Conservation (phyloP, 2,113 vertebrate genomes). For the Saccopteryx leptura region DNA sequence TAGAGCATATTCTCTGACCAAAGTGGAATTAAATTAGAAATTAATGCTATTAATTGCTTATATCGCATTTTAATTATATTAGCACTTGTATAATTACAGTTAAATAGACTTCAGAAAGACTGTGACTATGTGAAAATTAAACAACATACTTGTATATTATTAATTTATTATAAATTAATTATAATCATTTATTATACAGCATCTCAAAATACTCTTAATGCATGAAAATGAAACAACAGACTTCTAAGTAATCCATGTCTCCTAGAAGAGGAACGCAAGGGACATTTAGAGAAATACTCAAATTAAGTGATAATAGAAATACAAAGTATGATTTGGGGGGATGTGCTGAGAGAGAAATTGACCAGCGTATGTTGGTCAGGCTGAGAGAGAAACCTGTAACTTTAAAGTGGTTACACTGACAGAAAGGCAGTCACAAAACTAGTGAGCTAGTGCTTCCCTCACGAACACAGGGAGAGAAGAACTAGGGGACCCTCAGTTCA, state of each 20-base stretch:
- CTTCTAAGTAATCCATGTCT: neutral
- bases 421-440: neutral
- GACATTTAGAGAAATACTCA: conserved; percentile 31
- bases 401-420: neutral
- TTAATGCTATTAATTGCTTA: neutral
- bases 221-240: neutral
- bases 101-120: neutral
- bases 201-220: neutral
- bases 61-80: neutral
- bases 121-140: neutral
- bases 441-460: neutral
- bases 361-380: neutral
- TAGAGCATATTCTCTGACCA: neutral
- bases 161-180: neutral
- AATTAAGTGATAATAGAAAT: neutral
- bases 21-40: neutral
- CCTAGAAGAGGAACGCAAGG: neutral
- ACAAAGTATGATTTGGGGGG: neutral
- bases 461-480: neutral
- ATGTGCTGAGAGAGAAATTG: neutral
- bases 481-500: neutral
- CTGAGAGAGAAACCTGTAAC: neutral
- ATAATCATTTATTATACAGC: neutral
- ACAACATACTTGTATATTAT: neutral
- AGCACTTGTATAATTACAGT: neutral